Evolutionary conservation across 2,113 vertebrate species (phyloP).

Genomic region (Triplophysa rosa): DNA sequence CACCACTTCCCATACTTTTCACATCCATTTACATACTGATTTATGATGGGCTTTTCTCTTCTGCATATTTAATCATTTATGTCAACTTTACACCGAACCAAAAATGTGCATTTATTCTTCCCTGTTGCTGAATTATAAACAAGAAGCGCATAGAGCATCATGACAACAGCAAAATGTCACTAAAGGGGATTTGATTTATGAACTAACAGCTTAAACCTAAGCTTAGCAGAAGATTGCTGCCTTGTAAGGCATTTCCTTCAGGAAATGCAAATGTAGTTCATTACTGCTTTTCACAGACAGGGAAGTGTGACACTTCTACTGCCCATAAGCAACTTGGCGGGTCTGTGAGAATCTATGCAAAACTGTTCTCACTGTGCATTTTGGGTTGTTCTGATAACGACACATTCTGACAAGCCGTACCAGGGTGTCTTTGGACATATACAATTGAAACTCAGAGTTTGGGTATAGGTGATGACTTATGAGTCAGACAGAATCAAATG

Average conservation of each 20-base stretch:
- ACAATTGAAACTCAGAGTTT: too few relatives aligned
- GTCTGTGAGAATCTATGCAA: neutral
- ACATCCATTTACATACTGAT: too few relatives aligned
- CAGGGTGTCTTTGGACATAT: neutral
- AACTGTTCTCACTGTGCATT: neutral
- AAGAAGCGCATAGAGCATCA: neutral
- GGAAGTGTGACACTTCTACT: neutral
- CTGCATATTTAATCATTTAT: too few relatives aligned
- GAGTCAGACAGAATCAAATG: neutral
- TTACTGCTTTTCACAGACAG: conserved; percentile 3
- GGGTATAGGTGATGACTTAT: neutral
- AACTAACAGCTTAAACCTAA: neutral
- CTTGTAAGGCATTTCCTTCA: too few relatives aligned
- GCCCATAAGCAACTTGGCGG: neutral
- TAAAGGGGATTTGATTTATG: neutral
- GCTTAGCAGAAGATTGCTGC: neutral
- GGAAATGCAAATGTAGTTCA: neutral
- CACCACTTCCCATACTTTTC: too few relatives aligned
- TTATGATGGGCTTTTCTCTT: too few relatives aligned
- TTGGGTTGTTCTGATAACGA: neutral
- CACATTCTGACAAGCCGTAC: neutral
- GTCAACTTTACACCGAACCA: too few relatives aligned
- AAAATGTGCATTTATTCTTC: too few relatives aligned
- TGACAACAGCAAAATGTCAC: neutral
- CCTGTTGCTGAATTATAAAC: too few relatives aligned